Base-by-base conservation (phyloP, 2,888 invertebrate species). In the Phaedon cochleariae region DNA sequence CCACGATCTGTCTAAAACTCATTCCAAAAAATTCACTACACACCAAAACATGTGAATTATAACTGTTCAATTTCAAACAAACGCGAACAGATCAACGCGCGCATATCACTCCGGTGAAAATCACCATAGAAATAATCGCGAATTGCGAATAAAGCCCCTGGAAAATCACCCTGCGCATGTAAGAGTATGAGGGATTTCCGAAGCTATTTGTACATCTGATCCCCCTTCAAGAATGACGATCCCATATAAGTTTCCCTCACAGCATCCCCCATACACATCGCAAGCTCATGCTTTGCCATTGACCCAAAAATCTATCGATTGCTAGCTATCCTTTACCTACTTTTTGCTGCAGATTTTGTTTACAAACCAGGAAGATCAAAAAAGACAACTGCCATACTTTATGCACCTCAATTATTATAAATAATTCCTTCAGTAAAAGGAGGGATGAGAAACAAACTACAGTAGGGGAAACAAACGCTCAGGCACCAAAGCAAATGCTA, bases 291-390 rank as follows among this genome's bases (percentile, higher is more conserved):
- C 51, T 64, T 64, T 64, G 63, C 66, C 64, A 62, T 59, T 73
- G 69, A 70, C 71, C 71, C 73, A 71, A 68, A 73, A 73, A 62
- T 41, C 62, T 68, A 73, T 73, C 66, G 73, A 73, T 73, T 45
- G 34, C 37, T 22, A 22, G 22, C 52, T 15, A 3, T 5, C 26
- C 3, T 5, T 26, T 26, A 26, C 26, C 26, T 26, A 26, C 26
- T 26, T 26, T 26, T n/a, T n/a, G n/a, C n/a, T n/a, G n/a, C n/a
- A n/a, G n/a, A n/a, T 12, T 53, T 18, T 15, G 34, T 20, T 15
- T 21, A 20, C 21, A 12, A 3, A 9, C 2, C 0, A 10, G 9
- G 29, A 26, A 52, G 6, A 15, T 2, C 4, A 0, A 10, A 12
- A 31, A 18, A 26, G 15, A 5, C 3, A 26, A 26, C 26, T 26